Conservation (phyloP, 2,797 vertebrate species). For the Arctocebus calabarensis region DNA sequence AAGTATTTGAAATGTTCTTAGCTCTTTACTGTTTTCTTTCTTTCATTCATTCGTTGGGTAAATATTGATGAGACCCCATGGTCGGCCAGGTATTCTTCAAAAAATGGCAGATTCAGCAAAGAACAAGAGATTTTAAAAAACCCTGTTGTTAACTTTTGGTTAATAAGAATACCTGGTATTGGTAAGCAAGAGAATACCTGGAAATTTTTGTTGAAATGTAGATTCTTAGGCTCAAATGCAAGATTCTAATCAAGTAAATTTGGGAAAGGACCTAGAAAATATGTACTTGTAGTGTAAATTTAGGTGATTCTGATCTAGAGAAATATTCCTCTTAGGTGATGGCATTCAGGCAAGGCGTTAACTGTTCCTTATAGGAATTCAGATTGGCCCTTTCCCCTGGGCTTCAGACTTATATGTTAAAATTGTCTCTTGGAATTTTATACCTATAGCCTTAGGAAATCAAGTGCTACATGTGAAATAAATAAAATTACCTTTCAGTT, state of each 20-base stretch:
- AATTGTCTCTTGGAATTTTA: neutral
- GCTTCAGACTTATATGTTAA: neutral
- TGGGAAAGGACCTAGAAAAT: neutral
- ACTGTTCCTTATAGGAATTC: neutral
- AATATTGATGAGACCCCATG: slow-evolving; percentile 12
- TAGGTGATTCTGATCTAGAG: neutral
- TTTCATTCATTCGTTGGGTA: slow-evolving; percentile 29
- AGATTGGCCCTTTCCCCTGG: neutral
- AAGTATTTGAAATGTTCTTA: slow-evolving; percentile 37
- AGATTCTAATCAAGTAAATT: neutral
- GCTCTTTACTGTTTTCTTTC: neutral
- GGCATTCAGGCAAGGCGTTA: neutral
- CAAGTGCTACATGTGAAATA: neutral
- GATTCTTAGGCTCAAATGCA: neutral
- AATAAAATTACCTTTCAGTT: neutral
- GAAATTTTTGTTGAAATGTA: slow-evolving; percentile 12
- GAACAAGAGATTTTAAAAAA: neutral
- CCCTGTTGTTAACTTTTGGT: neutral
- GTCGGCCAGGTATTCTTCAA: neutral
- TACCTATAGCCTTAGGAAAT: neutral
- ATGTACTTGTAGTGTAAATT: neutral
- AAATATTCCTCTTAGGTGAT: neutral
- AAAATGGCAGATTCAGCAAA: neutral
- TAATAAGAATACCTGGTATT: too few relatives aligned
- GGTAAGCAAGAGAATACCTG: neutral